Percentiles rank a stretch among this genome's conserved stretches.
These are phyloP conservation scores for Lipophrys pholis DNA, from an alignment of 2,113 vertebrate genomes.

Conservation along the genomic window DNA sequence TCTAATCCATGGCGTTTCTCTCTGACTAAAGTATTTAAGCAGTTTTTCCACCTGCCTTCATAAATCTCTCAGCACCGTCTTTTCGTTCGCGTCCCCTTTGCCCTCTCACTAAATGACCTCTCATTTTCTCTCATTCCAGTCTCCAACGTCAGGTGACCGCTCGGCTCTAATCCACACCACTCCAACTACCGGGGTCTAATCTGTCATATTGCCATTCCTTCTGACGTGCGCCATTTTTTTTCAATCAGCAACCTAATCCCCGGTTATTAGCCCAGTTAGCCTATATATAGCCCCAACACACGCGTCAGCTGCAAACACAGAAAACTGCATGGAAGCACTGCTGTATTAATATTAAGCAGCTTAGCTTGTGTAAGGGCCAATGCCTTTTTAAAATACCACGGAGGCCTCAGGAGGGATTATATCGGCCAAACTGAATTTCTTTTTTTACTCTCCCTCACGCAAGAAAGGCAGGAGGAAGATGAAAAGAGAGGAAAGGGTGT, in stretches of 20 bases:
- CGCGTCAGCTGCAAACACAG: slow-evolving; percentile 38
- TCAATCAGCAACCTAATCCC: slow-evolving; percentile 56
- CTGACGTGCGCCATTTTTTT: slow-evolving; percentile 41
- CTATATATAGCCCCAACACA: slow-evolving; percentile 62
- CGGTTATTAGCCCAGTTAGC: slow-evolving; percentile 68
- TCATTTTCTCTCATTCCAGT: not conserved
- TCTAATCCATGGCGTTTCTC: no score
- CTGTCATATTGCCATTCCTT: slow-evolving; percentile 27
- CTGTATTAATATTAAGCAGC: slow-evolving; percentile 75
- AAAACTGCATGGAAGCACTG: slow-evolving; percentile 46
- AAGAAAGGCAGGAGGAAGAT: not conserved
- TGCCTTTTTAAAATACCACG: slow-evolving; percentile 67
- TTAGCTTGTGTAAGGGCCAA: slow-evolving; percentile 66
- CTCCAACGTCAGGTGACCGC: slow-evolving; percentile 45
- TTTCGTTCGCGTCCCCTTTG: not conserved
- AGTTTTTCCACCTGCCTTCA: no score
- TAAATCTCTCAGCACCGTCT: not conserved
- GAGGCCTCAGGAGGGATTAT: slow-evolving; percentile 57
- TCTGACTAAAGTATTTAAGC: no score
- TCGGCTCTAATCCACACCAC: slow-evolving; percentile 44
- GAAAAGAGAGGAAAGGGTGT: slow-evolving; percentile 8
- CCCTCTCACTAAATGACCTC: slow-evolving; percentile 15
- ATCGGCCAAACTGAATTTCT: slow-evolving; percentile 49
- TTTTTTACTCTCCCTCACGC: not conserved
- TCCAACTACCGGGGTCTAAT: slow-evolving; percentile 29